A percentile compares a stretch with the other conserved stretches of the same genome.
Conservation (phyloP, 2,888 invertebrate species). For the Aphodius granarius region DNA sequence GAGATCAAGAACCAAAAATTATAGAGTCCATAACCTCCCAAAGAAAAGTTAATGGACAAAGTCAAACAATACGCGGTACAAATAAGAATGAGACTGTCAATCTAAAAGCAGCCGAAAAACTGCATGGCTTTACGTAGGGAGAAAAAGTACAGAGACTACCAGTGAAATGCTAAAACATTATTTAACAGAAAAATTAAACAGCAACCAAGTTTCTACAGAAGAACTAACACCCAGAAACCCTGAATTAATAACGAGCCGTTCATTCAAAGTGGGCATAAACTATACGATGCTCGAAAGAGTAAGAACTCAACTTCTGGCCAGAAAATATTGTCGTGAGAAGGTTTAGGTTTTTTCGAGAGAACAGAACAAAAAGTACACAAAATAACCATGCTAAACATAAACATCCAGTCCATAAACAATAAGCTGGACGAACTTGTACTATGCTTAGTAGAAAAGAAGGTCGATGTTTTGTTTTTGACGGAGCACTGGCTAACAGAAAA, state of each 20-base stretch:
- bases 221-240: neutral
- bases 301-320: no score
- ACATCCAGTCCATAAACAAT: constrained; percentile 1
- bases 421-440: neutral
- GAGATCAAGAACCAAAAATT: neutral
- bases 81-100: neutral
- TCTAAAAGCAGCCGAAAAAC: neutral
- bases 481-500: constrained; percentile 2
- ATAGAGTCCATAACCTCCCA: neutral
- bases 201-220: neutral
- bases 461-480: neutral
- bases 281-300: no score
- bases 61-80: neutral
- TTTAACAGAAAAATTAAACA: neutral
- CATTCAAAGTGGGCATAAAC: neutral
- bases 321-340: no score
- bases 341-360: no score
- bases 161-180: no score
- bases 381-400: neutral
- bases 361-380: neutral
- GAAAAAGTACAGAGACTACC: no score
- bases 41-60: neutral
- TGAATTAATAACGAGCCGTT: neutral
- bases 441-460: neutral
- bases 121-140: no score